Evolutionary conservation across 2,797 vertebrate species (phyloP), one percentile per base, ranked within the genome.

Genomic region (Lagorchestes hirsutus): DNA sequence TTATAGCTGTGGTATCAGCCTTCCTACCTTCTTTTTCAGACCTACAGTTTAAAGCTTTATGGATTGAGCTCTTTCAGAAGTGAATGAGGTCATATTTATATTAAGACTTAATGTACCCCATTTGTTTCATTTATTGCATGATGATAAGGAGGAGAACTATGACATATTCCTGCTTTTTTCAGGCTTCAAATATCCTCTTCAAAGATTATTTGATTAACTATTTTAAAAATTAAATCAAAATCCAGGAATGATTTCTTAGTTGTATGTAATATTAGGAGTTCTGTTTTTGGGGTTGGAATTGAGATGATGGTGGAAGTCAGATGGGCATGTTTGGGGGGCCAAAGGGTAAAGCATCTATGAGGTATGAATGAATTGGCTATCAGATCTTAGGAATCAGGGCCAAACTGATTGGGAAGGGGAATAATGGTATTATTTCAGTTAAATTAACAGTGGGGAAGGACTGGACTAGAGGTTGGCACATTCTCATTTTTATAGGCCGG

Each of bases 41-140:
- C 55, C 14, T 29, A 93, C 2, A 57, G 52, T 97, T 94, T 92
- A 1, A 91, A 56, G 54, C 91, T 94, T 95, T 46, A 50, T 54
- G 95, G 90, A 92, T 94, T 96, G 90, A 97, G 92, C 94, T 46
- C 93, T 57, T 97, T 95, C 5, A 95, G 28, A 96, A 40, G 46
- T 93, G 91, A 95, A 59, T 93, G 96, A 28, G 94, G 5, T 94
- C 91, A 12, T 22, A 55, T 93, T 90, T 55, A 0, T 59, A 34
- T 55, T 90, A 96, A 27, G 40, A 16, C 22, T 62, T 91, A 91
- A 67, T 54, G 54, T 91, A 14, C 18, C 56, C 14, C 27, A 52
- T 95, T 92, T 22, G 40, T 95, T 56, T 95, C 29, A 93, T 46
- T 50, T 87, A 87, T 87, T 27, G 24, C 40, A 4, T 87, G 40